These are phyloP conservation scores for Glaucomys volans DNA, from an alignment of 2,113 vertebrate genomes.

Conservation along the genomic window DNA sequence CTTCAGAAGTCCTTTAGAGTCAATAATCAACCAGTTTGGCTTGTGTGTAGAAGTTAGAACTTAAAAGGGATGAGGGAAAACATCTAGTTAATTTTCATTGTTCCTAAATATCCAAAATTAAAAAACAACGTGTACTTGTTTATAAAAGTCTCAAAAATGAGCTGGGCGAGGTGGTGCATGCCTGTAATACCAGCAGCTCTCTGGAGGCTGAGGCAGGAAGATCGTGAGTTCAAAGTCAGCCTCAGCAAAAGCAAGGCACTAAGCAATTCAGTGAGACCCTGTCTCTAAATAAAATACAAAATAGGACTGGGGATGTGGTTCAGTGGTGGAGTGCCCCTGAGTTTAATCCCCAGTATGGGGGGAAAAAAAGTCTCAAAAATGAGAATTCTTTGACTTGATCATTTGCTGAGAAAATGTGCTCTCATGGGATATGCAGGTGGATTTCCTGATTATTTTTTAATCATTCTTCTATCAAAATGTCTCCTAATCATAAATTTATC, in stretches of 20 bases:
- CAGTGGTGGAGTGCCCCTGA: too few species aligned
- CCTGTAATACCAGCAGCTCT: too few species aligned
- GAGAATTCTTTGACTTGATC: background rate
- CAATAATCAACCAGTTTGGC: background rate
- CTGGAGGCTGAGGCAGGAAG: too few species aligned
- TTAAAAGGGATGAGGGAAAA: background rate
- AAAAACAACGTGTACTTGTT: background rate
- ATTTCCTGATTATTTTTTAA: slow-evolving; percentile 9
- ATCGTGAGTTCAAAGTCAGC: too few species aligned
- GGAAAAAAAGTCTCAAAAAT: background rate
- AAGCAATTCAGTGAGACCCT: too few species aligned
- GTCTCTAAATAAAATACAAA: too few species aligned
- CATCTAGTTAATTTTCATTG: slow-evolving; percentile 7
- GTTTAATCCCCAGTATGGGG: too few species aligned
- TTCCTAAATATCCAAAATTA: slow-evolving; percentile 37
- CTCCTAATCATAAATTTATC: slow-evolving; percentile 5
- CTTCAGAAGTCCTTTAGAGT: background rate
- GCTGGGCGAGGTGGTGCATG: too few species aligned
- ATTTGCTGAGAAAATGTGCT: slow-evolving; percentile 35
- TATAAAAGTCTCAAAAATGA: background rate
- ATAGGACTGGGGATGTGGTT: too few species aligned
- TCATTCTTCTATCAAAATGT: background rate
- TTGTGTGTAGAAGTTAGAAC: slow-evolving; percentile 28
- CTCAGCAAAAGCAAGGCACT: too few species aligned
- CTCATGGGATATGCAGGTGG: background rate